Evolutionary conservation across 2,797 vertebrate species (phyloP).

Genomic region (Amblyopsis hoosieri): DNA sequence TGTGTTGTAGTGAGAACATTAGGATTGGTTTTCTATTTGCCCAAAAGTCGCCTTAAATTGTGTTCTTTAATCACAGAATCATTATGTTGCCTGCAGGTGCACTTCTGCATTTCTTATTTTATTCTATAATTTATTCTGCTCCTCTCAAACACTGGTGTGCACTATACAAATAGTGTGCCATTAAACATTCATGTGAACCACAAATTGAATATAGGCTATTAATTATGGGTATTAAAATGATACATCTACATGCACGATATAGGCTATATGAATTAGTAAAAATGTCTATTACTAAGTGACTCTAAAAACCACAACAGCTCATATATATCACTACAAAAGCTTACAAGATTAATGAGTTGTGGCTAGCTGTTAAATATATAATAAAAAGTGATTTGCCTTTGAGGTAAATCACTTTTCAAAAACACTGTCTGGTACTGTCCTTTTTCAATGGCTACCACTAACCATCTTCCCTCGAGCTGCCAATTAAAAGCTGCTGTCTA

Average conservation of each 20-base stretch:
- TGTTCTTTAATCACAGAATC: no score
- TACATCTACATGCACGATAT: no score
- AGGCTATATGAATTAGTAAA: no score
- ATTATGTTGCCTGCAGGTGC: no score
- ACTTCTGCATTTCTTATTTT: background rate
- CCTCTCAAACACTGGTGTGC: background rate
- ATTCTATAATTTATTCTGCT: background rate
- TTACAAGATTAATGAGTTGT: background rate
- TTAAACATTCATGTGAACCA: no score
- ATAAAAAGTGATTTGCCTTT: background rate
- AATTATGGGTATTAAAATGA: no score
- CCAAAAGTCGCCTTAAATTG: no score
- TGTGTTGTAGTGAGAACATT: background rate
- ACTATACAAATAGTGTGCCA: no score
- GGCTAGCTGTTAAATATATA: background rate
- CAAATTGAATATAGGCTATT: no score
- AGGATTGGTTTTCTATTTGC: background rate
- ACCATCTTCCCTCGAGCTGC: slow-evolving; percentile 67
- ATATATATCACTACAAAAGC: background rate
- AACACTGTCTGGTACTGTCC: slow-evolving; percentile 30
- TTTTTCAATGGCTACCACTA: slow-evolving; percentile 64
- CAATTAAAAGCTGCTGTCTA: slow-evolving; percentile 68
- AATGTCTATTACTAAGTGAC: background rate
- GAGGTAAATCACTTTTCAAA: background rate
- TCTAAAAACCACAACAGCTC: no score